A percentile compares a stretch with the other conserved stretches of the same genome.
Conservation (phyloP, 2,113 vertebrate species). For the Macrotus californicus region DNA sequence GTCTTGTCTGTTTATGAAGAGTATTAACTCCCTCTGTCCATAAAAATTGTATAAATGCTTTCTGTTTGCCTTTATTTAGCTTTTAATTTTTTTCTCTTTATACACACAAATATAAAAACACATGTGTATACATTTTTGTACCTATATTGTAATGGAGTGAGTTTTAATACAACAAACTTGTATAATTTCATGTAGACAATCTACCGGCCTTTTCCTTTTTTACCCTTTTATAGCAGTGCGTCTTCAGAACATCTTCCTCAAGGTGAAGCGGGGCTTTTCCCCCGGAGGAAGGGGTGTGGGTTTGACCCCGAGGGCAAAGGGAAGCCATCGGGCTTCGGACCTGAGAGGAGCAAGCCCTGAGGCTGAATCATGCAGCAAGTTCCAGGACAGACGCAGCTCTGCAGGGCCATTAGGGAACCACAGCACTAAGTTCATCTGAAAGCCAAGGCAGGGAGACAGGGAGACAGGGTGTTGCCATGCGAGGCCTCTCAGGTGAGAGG, state of each 20-base stretch:
- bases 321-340: not conserved
- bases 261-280: not conserved
- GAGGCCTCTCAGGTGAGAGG: not conserved
- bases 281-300: not conserved
- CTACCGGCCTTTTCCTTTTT: not conserved
- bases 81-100: not conserved
- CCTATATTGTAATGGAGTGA: not conserved
- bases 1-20: not conserved
- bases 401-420: not conserved
- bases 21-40: not conserved
- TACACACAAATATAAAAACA: not conserved
- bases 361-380: slow-evolving; percentile 12
- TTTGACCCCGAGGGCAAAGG: not conserved
- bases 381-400: not conserved
- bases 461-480: not conserved
- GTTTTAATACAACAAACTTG: not conserved
- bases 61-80: not conserved
- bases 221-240: not conserved
- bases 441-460: not conserved
- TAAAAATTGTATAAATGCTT: not conserved
- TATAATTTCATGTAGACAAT: not conserved
- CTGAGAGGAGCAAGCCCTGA: too few relatives aligned
- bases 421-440: not conserved
- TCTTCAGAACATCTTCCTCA: not conserved
- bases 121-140: not conserved